Conservation (phyloP, 2,113 vertebrate species). For the Gyps fulvus region DNA sequence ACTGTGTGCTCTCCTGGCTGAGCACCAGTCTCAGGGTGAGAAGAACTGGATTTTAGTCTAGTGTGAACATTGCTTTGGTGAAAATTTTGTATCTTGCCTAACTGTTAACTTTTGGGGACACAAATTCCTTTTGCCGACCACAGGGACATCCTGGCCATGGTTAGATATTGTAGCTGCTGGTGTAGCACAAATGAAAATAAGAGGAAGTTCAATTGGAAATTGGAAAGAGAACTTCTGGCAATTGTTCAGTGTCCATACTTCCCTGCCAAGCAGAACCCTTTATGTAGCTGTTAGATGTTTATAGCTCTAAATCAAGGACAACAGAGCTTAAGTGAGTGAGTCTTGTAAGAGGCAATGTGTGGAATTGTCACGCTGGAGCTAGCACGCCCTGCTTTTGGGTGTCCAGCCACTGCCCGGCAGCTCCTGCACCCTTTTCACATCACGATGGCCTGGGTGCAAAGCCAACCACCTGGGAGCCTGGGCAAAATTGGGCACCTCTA, state of each 20-base stretch:
- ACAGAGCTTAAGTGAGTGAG: neutral
- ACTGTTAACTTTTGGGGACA: neutral
- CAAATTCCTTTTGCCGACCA: neutral
- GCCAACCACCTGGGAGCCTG: neutral
- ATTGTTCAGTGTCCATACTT: neutral
- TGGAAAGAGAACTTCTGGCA: neutral
- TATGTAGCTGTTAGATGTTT: neutral
- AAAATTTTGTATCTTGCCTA: neutral
- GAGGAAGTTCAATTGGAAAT: neutral
- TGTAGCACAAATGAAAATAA: neutral
- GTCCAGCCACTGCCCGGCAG: accelerated
- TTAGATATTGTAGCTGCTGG: neutral
- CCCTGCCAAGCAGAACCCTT: neutral
- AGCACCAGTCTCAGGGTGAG: neutral
- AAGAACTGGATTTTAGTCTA: neutral
- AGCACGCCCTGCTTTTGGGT: too few species aligned
- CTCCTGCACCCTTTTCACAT: neutral
- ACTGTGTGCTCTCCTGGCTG: accelerated
- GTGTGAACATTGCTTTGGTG: neutral
- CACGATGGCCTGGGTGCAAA: neutral
- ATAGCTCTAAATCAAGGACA: neutral
- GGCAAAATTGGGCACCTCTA: neutral
- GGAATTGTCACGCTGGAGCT: neutral
- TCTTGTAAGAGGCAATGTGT: too few species aligned
- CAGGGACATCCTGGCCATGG: neutral